Evolutionary conservation across 2,888 invertebrate species (phyloP), one percentile per base, ranked within the genome.

Genomic region (Sminthurinus aureus): DNA sequence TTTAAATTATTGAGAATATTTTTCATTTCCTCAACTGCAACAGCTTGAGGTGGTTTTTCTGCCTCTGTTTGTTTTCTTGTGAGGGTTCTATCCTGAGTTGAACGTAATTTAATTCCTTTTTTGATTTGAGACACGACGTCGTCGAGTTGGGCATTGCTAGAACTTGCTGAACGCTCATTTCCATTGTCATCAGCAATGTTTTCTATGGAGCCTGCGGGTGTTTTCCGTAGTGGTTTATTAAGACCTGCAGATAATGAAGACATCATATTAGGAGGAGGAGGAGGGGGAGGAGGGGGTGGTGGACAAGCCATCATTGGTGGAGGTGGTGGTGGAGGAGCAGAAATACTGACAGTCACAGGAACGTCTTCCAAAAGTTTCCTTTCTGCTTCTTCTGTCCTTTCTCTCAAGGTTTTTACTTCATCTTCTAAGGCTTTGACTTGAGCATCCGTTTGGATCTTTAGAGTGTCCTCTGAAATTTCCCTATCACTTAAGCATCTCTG

Each of bases 91-190:
- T 86, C 87, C 83, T 85, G 86, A 13, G 86, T 86, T 58, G 58
- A 24, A 11, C 85, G 79, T n/a, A 88, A 74, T 78, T 88, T 88
- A 58, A 88, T 87, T 52, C 87, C 87, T 76, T 86, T 87, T 79
- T 87, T 87, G 3, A 88, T 67, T 73, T 87, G 86, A 9, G 87
- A 85, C 52, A 88, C 83, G 8, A 88, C 85, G 64, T 87, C 88
- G 81, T 87, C 87, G 73, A 88, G 86, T 73, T 85, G 87, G 11
- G 87, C 85, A 52, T 79, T 79, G 85, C 79, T 18, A 74, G 81
- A 0, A 2, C 75, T 4, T 13, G 0, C 13, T 58, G 52, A 20
- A 4, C 78, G 58, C 58, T 18, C 26, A 64, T 79, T 38, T 18
- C 58, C 79, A 8, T 15, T 4, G 64, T 64, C 64, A 38, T 38